phyloP scores from a whole-genome alignment of 2,888 invertebrate genomes.

The Panopea generosa region DNA sequence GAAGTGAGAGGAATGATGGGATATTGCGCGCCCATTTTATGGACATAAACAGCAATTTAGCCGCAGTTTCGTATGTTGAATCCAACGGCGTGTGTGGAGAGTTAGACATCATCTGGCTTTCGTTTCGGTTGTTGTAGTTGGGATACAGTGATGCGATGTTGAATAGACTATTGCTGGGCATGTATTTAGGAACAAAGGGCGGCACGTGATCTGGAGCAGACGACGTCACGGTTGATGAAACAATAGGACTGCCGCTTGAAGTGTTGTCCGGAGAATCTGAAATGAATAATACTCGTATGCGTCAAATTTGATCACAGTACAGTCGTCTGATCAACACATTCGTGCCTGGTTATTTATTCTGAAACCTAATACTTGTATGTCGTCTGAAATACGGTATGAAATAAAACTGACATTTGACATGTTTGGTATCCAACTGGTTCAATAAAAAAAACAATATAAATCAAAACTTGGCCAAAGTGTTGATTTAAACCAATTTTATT shows the following conservation, averaged over 20 bases:
- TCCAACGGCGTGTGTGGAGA: constrained; percentile 49
- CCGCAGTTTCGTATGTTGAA: constrained; percentile 85
- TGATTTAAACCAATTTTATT: too few species aligned
- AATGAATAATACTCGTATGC: too few species aligned
- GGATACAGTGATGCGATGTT: constrained; percentile 39
- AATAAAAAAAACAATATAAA: too few species aligned
- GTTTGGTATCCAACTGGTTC: too few species aligned
- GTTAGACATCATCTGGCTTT: not conserved
- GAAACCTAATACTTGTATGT: too few species aligned
- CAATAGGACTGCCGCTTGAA: constrained; percentile 33
- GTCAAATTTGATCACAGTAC: too few species aligned
- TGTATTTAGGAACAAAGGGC: constrained; percentile 28
- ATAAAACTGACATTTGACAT: too few species aligned
- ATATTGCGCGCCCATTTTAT: constrained; percentile 93
- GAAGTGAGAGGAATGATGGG: constrained; percentile 91
- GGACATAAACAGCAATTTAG: constrained; percentile 91
- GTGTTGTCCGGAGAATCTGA: constrained; percentile 34
- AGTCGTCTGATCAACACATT: too few species aligned
- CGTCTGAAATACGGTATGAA: too few species aligned
- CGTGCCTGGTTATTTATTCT: too few species aligned
- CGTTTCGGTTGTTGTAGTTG: constrained; percentile 4
- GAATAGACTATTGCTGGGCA: constrained; percentile 52
- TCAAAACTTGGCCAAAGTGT: too few species aligned
- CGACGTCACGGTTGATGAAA: constrained; percentile 40
- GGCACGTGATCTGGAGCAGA: constrained; percentile 15